A percentile compares a stretch with the other conserved stretches of the same genome.
phyloP scores from a whole-genome alignment of 2,888 invertebrate species.

The Parascotia fuliginaria region DNA sequence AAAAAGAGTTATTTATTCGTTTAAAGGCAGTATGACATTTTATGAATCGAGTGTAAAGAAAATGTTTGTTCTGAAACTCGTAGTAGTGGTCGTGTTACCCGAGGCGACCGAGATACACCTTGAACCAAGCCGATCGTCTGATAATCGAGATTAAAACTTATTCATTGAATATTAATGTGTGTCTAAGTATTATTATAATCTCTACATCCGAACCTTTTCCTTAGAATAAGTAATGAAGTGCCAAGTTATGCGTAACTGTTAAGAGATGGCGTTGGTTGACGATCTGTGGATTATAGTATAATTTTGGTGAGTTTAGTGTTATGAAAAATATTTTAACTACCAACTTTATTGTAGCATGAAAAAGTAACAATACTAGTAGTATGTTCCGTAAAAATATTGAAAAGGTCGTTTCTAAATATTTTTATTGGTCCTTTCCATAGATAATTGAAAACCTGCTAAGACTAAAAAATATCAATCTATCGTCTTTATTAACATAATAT shows the following conservation, averaged over 20 bases:
- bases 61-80: neutral
- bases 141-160: constrained; percentile 44
- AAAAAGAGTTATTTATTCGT: too few relatives aligned
- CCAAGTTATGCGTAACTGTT: constrained; percentile 2
- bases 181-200: constrained; percentile 32
- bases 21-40: too few relatives aligned
- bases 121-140: constrained; percentile 50
- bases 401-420: too few relatives aligned
- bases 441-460: too few relatives aligned
- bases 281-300: neutral
- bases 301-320: too few relatives aligned
- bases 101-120: constrained; percentile 52
- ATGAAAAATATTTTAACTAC: too few relatives aligned
- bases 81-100: constrained; percentile 37
- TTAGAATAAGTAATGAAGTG: constrained; percentile 9
- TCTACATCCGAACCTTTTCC: constrained; percentile 9
- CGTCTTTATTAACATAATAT: constrained; percentile 14
- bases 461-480: constrained; percentile 20
- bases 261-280: constrained; percentile 28
- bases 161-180: constrained; percentile 47
- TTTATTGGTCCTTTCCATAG: too few relatives aligned
- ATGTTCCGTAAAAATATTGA: too few relatives aligned
- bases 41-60: neutral
- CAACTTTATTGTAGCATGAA: too few relatives aligned
- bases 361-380: too few relatives aligned